phyloP scores from a whole-genome alignment of 2,113 vertebrate species.

The Tetraodon nigroviridis region DNA sequence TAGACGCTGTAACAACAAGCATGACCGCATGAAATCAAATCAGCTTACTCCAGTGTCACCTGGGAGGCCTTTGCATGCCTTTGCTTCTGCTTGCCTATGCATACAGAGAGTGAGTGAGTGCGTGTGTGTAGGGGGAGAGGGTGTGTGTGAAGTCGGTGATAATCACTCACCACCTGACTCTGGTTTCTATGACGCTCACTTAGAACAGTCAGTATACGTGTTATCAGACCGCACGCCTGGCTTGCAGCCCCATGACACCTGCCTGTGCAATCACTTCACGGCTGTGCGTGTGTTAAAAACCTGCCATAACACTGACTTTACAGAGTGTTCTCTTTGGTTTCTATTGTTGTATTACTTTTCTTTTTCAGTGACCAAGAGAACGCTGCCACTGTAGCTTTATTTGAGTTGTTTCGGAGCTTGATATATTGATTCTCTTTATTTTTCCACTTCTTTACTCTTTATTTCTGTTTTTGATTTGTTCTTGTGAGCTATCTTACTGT shows the following conservation, averaged over 20 bases:
- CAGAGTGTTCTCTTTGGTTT: constrained; percentile 25
- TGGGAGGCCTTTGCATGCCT: constrained; percentile 52
- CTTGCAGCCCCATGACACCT: constrained; percentile 30
- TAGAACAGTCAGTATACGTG: not conserved
- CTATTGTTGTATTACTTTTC: constrained; percentile 39
- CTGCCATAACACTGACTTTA: constrained; percentile 30
- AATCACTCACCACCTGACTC: constrained; percentile 13
- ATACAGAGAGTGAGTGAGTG: constrained; percentile 4
- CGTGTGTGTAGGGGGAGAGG: not conserved
- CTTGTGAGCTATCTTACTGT: constrained; percentile 5
- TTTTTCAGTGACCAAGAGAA: constrained; percentile 34
- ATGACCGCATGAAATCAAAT: constrained; percentile 30
- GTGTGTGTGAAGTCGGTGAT: not conserved
- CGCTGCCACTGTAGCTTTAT: constrained; percentile 30
- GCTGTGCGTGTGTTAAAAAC: constrained; percentile 6
- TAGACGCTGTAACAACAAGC: constrained; percentile 10
- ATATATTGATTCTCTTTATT: constrained; percentile 24
- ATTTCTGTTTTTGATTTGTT: constrained; percentile 12
- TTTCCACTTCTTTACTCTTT: constrained; percentile 29
- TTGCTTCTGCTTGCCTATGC: constrained; percentile 47
- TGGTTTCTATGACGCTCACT: constrained; percentile 5
- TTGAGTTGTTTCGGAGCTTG: constrained; percentile 46
- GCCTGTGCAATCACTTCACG: constrained; percentile 8
- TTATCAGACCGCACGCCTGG: constrained; percentile 35
- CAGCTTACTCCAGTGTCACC: constrained; percentile 13